Evolutionary conservation across 2,113 vertebrate species (phyloP).

Genomic region (Sylvietta virens): DNA sequence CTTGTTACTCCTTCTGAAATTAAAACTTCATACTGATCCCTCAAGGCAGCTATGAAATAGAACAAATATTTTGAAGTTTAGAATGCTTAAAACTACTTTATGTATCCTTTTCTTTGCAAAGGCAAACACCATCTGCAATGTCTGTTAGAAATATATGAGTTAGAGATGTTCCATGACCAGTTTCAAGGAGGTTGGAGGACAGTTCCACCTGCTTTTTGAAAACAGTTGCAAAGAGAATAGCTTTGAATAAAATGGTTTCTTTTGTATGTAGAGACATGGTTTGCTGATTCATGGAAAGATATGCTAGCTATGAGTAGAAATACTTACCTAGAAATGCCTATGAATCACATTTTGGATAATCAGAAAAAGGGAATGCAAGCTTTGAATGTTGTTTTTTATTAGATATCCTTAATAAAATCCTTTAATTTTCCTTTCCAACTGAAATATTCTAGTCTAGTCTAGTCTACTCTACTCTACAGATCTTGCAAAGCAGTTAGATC

Average conservation of each 20-base stretch:
- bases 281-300: neutral
- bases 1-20: neutral
- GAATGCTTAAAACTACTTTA: neutral
- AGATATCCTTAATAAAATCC: neutral
- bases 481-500: neutral
- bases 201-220: neutral
- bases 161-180: neutral
- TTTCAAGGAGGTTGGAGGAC: neutral
- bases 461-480: rapidly evolving
- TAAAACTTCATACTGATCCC: neutral
- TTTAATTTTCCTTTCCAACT: neutral
- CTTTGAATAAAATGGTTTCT: neutral
- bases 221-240: neutral
- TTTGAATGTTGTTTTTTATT: neutral
- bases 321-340: neutral
- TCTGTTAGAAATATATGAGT: neutral
- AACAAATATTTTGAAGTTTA: neutral
- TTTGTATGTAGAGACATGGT: neutral
- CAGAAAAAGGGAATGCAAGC: neutral
- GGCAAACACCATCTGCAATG: neutral
- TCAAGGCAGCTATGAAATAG: neutral
- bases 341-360: neutral
- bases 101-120: neutral
- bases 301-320: neutral
- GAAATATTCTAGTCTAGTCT: neutral